phyloP scores from a whole-genome alignment of 2,797 vertebrate genomes.

The Poecile montanus region DNA sequence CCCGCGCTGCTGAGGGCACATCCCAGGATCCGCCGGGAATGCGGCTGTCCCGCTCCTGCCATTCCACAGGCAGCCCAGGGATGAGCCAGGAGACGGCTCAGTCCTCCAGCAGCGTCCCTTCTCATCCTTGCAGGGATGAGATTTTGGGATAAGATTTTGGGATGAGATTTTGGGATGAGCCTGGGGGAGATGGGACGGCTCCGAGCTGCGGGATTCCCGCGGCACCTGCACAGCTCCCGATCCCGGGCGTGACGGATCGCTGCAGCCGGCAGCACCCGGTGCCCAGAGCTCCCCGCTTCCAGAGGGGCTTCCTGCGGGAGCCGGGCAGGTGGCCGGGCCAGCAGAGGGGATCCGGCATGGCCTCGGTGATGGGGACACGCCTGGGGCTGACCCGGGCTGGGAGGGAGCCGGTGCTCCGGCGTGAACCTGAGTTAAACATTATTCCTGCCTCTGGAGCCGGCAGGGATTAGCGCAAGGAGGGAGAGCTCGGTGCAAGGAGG shows the following conservation, averaged over 20 bases:
- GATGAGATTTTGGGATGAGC: background rate
- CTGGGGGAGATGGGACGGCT: rapidly evolving
- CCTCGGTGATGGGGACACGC: background rate
- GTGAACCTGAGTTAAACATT: background rate
- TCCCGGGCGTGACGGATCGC: background rate
- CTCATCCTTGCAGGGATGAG: background rate
- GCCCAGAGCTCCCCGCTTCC: background rate
- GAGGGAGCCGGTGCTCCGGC: background rate
- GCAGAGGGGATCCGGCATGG: rapidly evolving
- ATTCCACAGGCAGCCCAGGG: background rate
- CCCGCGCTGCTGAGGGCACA: background rate
- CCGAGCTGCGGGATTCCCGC: background rate
- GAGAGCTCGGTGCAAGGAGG: background rate
- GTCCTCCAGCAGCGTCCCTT: background rate
- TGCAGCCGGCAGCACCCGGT: background rate
- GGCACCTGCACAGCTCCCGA: background rate
- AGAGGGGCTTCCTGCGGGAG: background rate
- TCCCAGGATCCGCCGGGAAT: rapidly evolving
- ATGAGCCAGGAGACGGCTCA: background rate
- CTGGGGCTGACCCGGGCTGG: background rate
- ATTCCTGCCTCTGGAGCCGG: background rate
- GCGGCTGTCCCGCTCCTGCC: background rate
- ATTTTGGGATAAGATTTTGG: too few species aligned
- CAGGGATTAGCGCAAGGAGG: background rate
- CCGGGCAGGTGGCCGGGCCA: background rate